Base-by-base conservation (phyloP, 1,140 invertebrate species). In the Dermatophagoides farinae region DNA sequence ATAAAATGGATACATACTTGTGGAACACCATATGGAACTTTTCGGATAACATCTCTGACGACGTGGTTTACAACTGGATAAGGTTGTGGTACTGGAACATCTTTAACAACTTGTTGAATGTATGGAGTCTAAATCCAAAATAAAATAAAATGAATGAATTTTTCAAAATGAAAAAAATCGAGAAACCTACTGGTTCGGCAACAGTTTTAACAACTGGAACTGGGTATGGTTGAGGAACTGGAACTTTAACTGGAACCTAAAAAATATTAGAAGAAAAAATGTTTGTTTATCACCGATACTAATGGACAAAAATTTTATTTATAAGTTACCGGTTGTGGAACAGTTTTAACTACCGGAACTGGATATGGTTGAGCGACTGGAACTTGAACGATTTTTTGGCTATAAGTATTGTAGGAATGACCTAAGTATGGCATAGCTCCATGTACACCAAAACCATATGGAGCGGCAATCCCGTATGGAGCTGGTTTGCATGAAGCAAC, bases 131-230 rank as follows among this genome's bases (percentile, higher is more conserved):
- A n/a, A 43, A 38, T 18, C 9, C 38, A 20, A 41, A 31, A n/a
- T n/a, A n/a, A n/a, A n/a, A n/a, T 1, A 38, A 38, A 41, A 57
- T 38, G 54, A 40, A 51, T 25, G n/a, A 23, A 22, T 51, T 12
- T 18, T 6, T 23, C 4, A 6, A 5, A 23, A 14, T 18, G 2
- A 22, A 22, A 25, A 51, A 18, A 20, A 51, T 23, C 22, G n/a
- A n/a, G 37, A 31, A n/a, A 16, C 18, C 31, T 12, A 31, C 22
- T 25, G 52, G 52, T 37, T 54, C 18, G 18, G 52, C 52, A 12
- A 54, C 52, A 43, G 40, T 43, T 20, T 57, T 41, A 20, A 43
- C 54, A 12, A 57, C 54, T 57, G 54, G 54, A 12, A 57, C 54
- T 11, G 54, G 14, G 23, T 50, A 50, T 2, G 47, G 47, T 50